A percentile compares a stretch with the other conserved stretches of the same genome.
phyloP scores from a whole-genome alignment of 2,113 vertebrate species.

The Clarias batrachus region DNA sequence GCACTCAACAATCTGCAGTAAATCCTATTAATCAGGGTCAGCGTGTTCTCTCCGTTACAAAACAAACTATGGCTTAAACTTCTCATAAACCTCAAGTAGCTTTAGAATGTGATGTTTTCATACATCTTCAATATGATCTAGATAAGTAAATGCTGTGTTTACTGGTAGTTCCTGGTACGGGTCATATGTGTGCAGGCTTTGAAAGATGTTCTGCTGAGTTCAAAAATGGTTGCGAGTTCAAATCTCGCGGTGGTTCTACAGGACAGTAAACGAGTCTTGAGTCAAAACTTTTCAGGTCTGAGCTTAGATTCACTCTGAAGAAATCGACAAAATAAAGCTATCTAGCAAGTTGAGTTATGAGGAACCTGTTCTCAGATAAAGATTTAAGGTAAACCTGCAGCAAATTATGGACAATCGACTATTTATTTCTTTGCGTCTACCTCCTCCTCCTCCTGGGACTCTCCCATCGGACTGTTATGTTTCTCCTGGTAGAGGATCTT shows the following conservation, averaged over 20 bases:
- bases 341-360: background rate
- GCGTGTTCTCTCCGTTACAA: background rate
- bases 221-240: background rate
- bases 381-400: background rate
- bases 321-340: background rate
- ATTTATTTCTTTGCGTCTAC: conserved; percentile 61
- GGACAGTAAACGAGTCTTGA: too few species aligned
- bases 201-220: background rate
- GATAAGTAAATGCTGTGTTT: background rate
- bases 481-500: conserved; percentile 98
- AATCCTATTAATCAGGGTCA: background rate
- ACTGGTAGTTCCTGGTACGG: background rate
- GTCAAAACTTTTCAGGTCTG: background rate
- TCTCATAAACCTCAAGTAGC: background rate
- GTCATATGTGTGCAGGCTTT: background rate
- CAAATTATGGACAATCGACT: background rate
- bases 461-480: conserved; percentile 86
- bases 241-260: background rate
- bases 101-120: background rate
- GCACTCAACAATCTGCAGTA: background rate
- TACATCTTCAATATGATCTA: background rate
- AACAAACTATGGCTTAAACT: conserved; percentile 5
- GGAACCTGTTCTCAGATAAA: background rate
- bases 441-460: conserved; percentile 95
- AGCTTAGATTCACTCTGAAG: background rate